Base-by-base conservation (phyloP, 2,888 invertebrate genomes). In the Hartigia nigra region DNA sequence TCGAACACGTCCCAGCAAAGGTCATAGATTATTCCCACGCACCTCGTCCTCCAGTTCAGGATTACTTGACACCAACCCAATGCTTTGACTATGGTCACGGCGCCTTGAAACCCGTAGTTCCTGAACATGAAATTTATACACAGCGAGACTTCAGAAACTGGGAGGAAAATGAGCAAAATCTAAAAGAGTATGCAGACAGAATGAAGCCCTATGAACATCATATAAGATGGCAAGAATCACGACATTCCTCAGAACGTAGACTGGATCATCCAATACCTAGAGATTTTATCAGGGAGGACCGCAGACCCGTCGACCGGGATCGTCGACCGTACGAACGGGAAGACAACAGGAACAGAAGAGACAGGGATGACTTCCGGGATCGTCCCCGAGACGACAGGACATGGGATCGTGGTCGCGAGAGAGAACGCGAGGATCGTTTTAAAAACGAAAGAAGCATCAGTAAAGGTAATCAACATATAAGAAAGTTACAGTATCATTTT, bases 51-150 rank as follows among this genome's bases (percentile, higher is more conserved):
- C 12, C 78, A 5, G 78, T 79, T n/a, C 83, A 86, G 31, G 87
- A 89, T 75, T 85, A 89, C 70, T 74, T 86, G 34, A 87, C 86
- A 23, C 88, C 89, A 3, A 82, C 84, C 4, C 88, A 90, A 69
- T 85, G 84, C 37, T 91, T 87, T 74, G 91, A 92, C 78, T 92
- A 92, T 75, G 86, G 86, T 0, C 91, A 91, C 76, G 91, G 91
- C 4, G 88, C 86, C 39, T 75, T 88, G 70, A 90, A 89, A 74
- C 89, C 88, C 0, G 81, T 77, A 9, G 86, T 90, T n/a, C 86
- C 88, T 1, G 87, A 90, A 55, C 87, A 88, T 37, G 86, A 88
- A 39, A 75, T 85, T 2, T 80, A 82, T n/a, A 80, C 86, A 12
- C 86, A 85, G 34, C 84, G 80, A 80, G 91, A 91, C 78, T 91